Conservation (phyloP, 2,113 vertebrate genomes). For the Suricata suricatta region DNA sequence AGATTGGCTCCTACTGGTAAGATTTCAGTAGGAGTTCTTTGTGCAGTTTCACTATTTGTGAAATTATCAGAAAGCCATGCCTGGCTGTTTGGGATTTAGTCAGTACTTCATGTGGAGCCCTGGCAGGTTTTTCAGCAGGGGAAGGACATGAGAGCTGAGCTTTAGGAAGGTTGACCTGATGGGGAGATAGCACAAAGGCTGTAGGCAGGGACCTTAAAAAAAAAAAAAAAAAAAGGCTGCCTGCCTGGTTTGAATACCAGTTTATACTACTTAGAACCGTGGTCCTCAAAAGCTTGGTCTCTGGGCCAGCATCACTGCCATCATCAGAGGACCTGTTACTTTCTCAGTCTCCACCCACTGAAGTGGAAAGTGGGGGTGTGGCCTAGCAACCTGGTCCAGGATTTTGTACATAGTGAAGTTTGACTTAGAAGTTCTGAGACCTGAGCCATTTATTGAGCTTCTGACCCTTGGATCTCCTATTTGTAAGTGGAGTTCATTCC, state of each 20-base stretch:
- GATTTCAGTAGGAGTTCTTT: neutral
- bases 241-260: neutral
- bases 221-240: neutral
- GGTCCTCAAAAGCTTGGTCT: neutral
- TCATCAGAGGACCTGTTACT: neutral
- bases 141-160: neutral
- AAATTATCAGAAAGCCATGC: neutral
- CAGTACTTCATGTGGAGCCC: neutral
- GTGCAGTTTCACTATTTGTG: neutral
- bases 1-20: neutral
- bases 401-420: neutral
- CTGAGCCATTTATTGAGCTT: neutral
- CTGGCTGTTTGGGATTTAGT: neutral
- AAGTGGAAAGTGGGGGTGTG: neutral
- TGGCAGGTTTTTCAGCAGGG: neutral
- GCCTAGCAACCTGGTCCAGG: neutral
- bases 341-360: neutral
- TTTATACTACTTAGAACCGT: neutral
- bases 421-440: neutral
- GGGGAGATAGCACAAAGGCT: neutral
- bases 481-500: neutral
- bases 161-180: neutral
- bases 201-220: neutral
- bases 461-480: neutral
- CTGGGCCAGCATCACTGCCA: neutral